Percentiles rank a stretch among this genome's conserved stretches.
Evolutionary conservation across 2,888 invertebrate species (phyloP).

Genomic region (Drosophila kambysellisi): DNA sequence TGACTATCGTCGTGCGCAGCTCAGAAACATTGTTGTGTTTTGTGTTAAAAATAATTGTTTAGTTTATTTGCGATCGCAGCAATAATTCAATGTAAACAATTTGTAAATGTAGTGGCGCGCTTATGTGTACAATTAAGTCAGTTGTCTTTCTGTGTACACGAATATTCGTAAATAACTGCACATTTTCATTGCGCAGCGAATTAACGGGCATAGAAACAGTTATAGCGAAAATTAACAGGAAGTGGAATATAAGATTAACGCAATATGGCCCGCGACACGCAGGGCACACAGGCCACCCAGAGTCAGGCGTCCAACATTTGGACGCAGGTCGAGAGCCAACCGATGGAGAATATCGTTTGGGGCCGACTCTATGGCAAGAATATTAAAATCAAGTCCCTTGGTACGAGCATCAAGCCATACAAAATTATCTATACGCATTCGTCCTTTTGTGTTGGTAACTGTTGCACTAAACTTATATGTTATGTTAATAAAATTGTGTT

Average conservation of each 20-base stretch:
- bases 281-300: slow-evolving; percentile 79
- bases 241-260: slow-evolving; percentile 31
- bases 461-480: slow-evolving; percentile 40
- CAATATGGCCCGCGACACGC: slow-evolving; percentile 80
- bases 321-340: slow-evolving; percentile 84
- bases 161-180: slow-evolving; percentile 59
- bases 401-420: slow-evolving; percentile 81
- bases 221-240: slow-evolving; percentile 24
- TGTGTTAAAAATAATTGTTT: slow-evolving; percentile 23
- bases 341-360: slow-evolving; percentile 84
- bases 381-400: slow-evolving; percentile 83
- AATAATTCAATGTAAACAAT: slow-evolving; percentile 36
- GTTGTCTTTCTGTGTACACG: slow-evolving; percentile 9
- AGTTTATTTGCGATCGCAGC: slow-evolving; percentile 17
- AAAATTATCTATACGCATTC: slow-evolving; percentile 79
- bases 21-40: slow-evolving; percentile 26
- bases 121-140: slow-evolving; percentile 1
- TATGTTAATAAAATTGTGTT: slow-evolving; percentile 20
- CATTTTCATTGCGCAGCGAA: slow-evolving; percentile 57
- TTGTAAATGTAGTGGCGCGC: slow-evolving; percentile 15
- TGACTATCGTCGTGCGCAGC: slow-evolving; percentile 25
- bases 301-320: slow-evolving; percentile 82
- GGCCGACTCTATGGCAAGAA: slow-evolving; percentile 84
- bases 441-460: slow-evolving; percentile 82
- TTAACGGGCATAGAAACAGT: slow-evolving; percentile 33